A percentile compares a stretch with the other conserved stretches of the same genome.
phyloP scores from a whole-genome alignment of 2,888 invertebrate species.

The Aphidius colemani region DNA sequence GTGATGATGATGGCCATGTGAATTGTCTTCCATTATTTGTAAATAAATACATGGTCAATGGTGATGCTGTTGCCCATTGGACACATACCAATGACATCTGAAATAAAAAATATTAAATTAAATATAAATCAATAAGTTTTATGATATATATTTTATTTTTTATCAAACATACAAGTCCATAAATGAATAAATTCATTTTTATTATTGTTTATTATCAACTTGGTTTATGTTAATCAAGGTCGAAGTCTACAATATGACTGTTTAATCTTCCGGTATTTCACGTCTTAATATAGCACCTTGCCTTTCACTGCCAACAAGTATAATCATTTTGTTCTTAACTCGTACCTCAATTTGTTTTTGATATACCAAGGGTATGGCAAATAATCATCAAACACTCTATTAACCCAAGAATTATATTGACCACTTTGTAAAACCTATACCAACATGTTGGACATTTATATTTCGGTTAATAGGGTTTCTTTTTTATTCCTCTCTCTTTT shows the following conservation, averaged over 20 bases:
- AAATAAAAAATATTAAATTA: slow-evolving; percentile 13
- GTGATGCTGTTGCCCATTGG: slow-evolving; percentile 43
- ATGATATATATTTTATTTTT: slow-evolving; percentile 9
- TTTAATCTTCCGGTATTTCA: slow-evolving; percentile 53
- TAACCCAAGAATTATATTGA: too few species aligned
- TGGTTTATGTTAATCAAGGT: slow-evolving; percentile 36
- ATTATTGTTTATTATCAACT: slow-evolving; percentile 26
- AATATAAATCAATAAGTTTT: slow-evolving; percentile 8
- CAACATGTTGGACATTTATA: not conserved
- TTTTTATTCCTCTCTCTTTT: not conserved
- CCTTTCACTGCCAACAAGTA: slow-evolving; percentile 53
- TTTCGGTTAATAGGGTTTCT: slow-evolving; percentile 9
- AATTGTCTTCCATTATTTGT: slow-evolving; percentile 39
- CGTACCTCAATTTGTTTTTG: not conserved
- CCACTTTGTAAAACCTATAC: too few species aligned
- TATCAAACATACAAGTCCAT: slow-evolving; percentile 48
- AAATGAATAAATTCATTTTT: slow-evolving; percentile 41
- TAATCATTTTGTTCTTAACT: not conserved
- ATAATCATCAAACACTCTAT: too few species aligned
- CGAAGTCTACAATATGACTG: slow-evolving; percentile 50
- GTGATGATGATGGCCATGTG: slow-evolving; percentile 35
- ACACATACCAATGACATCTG: slow-evolving; percentile 47
- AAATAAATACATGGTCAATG: slow-evolving; percentile 42
- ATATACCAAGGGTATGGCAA: not conserved
- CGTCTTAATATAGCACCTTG: slow-evolving; percentile 56